Conservation (phyloP, 2,797 vertebrate species). For the Girardinus metallicus region DNA sequence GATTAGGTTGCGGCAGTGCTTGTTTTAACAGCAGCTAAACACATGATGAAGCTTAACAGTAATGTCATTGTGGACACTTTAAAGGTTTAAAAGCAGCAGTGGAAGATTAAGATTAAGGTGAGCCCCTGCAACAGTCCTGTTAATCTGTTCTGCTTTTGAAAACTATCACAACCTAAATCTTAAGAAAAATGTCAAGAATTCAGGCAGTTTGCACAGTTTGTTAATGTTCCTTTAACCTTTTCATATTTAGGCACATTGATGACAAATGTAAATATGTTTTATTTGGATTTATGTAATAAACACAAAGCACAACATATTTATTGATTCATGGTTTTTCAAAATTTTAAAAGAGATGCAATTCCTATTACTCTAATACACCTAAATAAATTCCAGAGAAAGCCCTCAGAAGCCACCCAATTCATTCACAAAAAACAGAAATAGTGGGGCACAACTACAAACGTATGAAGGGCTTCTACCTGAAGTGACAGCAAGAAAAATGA, state of each 20-base stretch:
- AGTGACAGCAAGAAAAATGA: no score
- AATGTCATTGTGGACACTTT: neutral
- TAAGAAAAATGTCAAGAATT: conserved; percentile 69
- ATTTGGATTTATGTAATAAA: neutral
- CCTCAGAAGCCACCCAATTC: neutral
- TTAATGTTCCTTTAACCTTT: neutral
- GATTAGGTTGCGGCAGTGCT: neutral
- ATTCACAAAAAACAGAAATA: neutral
- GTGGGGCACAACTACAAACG: neutral
- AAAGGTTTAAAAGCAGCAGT: conserved; percentile 10
- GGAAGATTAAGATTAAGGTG: conserved; percentile 6
- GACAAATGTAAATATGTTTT: neutral
- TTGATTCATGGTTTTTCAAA: neutral
- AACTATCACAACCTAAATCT: conserved; percentile 19
- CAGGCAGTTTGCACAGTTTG: neutral
- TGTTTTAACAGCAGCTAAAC: conserved; percentile 16
- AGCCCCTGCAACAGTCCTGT: conserved; percentile 9
- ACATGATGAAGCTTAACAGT: conserved; percentile 12
- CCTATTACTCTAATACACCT: neutral
- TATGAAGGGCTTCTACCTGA: neutral
- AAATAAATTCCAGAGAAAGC: neutral
- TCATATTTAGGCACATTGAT: neutral
- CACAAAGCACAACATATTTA: neutral
- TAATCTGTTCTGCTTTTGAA: conserved; percentile 16
- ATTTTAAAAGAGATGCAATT: neutral